Evolutionary conservation across 1,140 invertebrate genomes (phyloP).

Genomic region (Pemphigus obesinymphae): DNA sequence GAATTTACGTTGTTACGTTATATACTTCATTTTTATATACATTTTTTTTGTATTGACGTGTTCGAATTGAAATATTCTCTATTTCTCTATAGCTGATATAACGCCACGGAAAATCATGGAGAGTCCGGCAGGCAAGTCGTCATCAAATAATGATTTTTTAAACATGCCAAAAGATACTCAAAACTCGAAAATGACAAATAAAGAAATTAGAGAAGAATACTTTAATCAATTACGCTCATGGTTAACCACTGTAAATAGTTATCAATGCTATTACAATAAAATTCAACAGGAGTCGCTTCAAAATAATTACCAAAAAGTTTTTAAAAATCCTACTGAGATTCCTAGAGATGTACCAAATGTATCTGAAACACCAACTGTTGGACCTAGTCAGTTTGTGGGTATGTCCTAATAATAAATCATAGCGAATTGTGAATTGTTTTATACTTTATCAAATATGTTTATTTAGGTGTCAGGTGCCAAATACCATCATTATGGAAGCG

Average conservation of each 20-base stretch:
- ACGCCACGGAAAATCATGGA: neutral
- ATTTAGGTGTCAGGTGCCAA: neutral
- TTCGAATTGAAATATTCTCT: neutral
- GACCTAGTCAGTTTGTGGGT: neutral
- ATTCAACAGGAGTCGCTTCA: neutral
- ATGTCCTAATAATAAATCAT: neutral
- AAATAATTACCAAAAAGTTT: neutral
- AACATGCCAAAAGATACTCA: neutral
- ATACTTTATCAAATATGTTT: neutral
- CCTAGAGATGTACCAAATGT: neutral
- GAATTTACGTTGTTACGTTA: too few relatives aligned
- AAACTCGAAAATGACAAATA: neutral
- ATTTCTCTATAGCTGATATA: too few relatives aligned
- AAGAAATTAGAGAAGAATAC: constrained; percentile 23
- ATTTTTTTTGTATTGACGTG: too few relatives aligned
- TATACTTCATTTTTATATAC: too few relatives aligned
- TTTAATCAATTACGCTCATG: neutral
- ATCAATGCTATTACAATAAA: constrained; percentile 19
- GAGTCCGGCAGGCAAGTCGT: neutral
- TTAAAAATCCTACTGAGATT: neutral
- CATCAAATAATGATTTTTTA: neutral
- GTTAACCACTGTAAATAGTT: constrained; percentile 21
- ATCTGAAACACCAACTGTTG: neutral
- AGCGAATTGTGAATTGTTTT: neutral
- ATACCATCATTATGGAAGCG: constrained; percentile 25